Evolutionary conservation across 2,797 vertebrate species (phyloP).

Genomic region (Microchirus variegatus): DNA sequence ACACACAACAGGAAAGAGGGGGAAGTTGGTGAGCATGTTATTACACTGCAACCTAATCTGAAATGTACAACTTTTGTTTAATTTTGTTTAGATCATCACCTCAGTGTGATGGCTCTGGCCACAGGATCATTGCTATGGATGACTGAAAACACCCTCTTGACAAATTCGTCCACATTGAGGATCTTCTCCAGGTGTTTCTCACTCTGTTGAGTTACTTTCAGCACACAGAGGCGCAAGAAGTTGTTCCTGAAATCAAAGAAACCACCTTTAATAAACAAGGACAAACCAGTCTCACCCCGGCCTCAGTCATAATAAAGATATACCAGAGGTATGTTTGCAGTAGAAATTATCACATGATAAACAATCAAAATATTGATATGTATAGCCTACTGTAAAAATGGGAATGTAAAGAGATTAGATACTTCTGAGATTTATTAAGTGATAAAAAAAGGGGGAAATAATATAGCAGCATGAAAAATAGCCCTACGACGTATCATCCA

Average conservation of each 20-base stretch:
- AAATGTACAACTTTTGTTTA: not conserved
- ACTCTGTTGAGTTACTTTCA: constrained; percentile 99
- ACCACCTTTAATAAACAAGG: not conserved
- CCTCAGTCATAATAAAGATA: no score
- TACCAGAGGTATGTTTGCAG: no score
- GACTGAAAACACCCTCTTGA: constrained; percentile 97
- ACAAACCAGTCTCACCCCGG: not conserved
- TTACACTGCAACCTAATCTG: no score
- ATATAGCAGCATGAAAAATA: no score
- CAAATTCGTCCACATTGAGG: constrained; percentile 98
- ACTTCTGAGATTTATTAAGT: no score
- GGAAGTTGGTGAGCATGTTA: not conserved
- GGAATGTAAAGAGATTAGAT: no score
- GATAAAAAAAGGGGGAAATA: no score
- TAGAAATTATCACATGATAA: no score
- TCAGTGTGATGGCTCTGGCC: constrained; percentile 95
- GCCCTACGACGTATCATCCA: no score
- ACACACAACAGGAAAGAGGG: not conserved
- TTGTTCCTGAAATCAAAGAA: constrained; percentile 87
- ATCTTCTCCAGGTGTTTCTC: constrained; percentile 99
- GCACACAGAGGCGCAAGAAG: constrained; percentile 94
- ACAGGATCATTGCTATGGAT: constrained; percentile 99
- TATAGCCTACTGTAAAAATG: no score
- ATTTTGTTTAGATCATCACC: constrained; percentile 73
- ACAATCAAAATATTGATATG: no score